Conservation (phyloP, 1,140 invertebrate genomes). For the Spodoptera litura region DNA sequence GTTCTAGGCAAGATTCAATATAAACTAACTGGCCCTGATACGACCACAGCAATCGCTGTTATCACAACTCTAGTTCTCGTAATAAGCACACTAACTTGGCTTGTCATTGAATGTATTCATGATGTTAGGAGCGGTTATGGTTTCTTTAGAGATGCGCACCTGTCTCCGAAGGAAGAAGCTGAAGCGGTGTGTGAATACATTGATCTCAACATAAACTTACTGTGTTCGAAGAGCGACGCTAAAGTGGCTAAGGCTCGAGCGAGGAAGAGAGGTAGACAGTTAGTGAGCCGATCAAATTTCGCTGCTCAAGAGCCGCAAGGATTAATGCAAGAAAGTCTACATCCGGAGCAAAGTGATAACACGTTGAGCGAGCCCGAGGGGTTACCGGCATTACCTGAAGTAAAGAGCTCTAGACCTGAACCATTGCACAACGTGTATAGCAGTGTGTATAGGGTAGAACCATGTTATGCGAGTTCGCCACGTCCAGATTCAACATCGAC, state of each 20-base stretch:
- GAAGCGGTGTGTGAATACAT: conserved; percentile 73
- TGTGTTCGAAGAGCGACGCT: conserved; percentile 59
- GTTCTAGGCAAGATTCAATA: conserved; percentile 68
- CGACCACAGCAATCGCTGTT: conserved; percentile 66
- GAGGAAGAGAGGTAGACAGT: conserved; percentile 58
- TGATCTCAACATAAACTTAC: conserved; percentile 66
- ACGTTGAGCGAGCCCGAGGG: conserved; percentile 56
- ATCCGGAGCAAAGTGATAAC: conserved; percentile 48
- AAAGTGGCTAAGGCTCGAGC: conserved; percentile 68
- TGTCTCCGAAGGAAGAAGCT: conserved; percentile 68
- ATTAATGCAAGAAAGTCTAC: conserved; percentile 57
- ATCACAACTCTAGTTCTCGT: conserved; percentile 70
- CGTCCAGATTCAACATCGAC: conserved; percentile 64
- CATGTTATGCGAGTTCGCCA: conserved; percentile 69
- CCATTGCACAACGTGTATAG: conserved; percentile 59
- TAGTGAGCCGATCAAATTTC: conserved; percentile 62
- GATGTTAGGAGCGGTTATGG: conserved; percentile 76
- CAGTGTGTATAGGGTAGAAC: conserved; percentile 68
- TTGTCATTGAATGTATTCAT: conserved; percentile 70
- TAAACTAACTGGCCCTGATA: conserved; percentile 63
- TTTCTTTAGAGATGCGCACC: conserved; percentile 75
- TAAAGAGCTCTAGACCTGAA: conserved; percentile 54
- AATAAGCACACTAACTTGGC: conserved; percentile 68
- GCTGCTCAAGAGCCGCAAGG: conserved; percentile 70
- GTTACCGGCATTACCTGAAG: conserved; percentile 65